Evolutionary conservation across 2,113 vertebrate species (phyloP).

Genomic region (Leptosomus discolor): DNA sequence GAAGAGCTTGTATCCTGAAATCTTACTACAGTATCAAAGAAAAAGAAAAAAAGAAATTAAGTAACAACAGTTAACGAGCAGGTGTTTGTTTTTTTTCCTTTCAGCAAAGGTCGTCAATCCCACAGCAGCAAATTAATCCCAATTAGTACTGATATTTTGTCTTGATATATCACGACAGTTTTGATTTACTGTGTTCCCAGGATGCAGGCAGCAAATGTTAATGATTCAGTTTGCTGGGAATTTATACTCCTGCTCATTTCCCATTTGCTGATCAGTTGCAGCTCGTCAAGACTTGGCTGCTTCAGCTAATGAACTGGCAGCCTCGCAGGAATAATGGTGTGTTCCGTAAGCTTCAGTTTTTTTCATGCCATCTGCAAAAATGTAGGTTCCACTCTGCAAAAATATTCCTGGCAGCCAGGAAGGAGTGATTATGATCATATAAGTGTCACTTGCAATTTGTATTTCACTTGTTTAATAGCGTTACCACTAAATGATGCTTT

Average conservation of each 20-base stretch:
- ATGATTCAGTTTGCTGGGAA: constrained; percentile 80
- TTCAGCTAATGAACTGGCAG: constrained; percentile 78
- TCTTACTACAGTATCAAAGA: background rate
- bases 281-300: constrained; percentile 77
- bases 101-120: constrained; percentile 75
- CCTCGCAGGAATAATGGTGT: constrained; percentile 77
- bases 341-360: constrained; percentile 54
- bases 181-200: constrained; percentile 82
- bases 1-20: background rate
- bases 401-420: constrained; percentile 70
- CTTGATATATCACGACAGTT: constrained; percentile 78
- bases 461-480: constrained; percentile 76
- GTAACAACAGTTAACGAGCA: constrained; percentile 69
- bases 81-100: constrained; percentile 64
- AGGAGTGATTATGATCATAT: constrained; percentile 76
- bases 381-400: constrained; percentile 58
- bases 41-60: constrained; percentile 58
- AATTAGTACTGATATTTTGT: constrained; percentile 86
- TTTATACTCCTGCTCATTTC: constrained; percentile 81
- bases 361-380: constrained; percentile 77
- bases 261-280: constrained; percentile 81
- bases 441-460: constrained; percentile 79
- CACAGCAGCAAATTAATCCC: constrained; percentile 82
- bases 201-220: constrained; percentile 82
- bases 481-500: constrained; percentile 65